Evolutionary conservation across 2,797 vertebrate genomes (phyloP).

Genomic region (Tokudaia muenninki): DNA sequence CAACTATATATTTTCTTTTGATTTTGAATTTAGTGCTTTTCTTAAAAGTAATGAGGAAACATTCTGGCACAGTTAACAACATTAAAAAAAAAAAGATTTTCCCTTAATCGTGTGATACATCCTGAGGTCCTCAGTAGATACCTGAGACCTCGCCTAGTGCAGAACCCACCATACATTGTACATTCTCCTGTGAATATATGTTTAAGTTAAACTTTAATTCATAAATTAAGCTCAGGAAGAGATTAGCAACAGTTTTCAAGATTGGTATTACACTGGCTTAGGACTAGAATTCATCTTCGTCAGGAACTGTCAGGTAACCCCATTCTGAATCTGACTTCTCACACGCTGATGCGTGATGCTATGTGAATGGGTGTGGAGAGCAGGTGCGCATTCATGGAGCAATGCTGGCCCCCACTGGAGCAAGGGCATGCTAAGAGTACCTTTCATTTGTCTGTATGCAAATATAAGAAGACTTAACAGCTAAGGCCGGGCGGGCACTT

Average conservation of each 20-base stretch:
- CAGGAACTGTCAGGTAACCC: neutral
- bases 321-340: neutral
- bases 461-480: neutral
- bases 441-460: neutral
- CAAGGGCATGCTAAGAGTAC: neutral
- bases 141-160: neutral
- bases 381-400: neutral
- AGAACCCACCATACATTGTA: neutral
- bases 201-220: neutral
- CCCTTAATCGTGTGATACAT: neutral
- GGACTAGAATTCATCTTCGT: neutral
- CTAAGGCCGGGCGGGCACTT: neutral
- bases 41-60: neutral
- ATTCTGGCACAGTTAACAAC: neutral
- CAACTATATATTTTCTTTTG: neutral
- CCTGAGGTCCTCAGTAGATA: neutral
- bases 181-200: neutral
- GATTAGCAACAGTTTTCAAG: neutral
- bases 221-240: neutral
- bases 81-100: neutral
- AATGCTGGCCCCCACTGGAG: neutral
- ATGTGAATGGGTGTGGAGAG: neutral
- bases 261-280: neutral
- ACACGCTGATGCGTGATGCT: too few relatives aligned
- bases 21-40: constrained; percentile 15